phyloP scores from a whole-genome alignment of 1,140 invertebrate genomes.

The Zaprionus ghesquierei region DNA sequence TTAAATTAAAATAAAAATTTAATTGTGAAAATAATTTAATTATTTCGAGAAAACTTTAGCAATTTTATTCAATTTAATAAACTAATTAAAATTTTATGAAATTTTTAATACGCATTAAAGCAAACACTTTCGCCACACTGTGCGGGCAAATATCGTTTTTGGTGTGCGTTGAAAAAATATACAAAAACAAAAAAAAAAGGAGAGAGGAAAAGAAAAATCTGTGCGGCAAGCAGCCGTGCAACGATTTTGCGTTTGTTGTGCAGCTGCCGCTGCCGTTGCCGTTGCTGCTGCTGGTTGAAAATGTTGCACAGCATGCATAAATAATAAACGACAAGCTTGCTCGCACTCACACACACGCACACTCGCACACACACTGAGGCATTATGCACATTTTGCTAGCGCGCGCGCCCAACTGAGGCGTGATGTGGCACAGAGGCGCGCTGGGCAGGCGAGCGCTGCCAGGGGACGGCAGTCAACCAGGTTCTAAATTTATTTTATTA shows the following conservation, averaged over 20 bases:
- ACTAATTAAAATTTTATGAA: no score
- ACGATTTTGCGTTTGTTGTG: constrained; percentile 73
- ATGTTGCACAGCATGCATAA: constrained; percentile 80
- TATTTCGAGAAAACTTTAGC: no score
- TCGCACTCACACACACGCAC: constrained; percentile 13
- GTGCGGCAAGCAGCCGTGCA: constrained; percentile 63
- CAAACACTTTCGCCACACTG: constrained; percentile 19
- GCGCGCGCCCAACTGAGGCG: constrained; percentile 63
- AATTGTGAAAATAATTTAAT: no score
- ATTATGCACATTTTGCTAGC: constrained; percentile 72
- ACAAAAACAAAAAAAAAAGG: constrained; percentile 18
- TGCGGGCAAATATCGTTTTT: constrained; percentile 23
- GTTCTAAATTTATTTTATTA: constrained; percentile 81
- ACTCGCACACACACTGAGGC: constrained; percentile 32
- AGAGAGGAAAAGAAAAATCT: constrained; percentile 47
- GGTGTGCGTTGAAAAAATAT: constrained; percentile 15
- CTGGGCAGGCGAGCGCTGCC: background rate
- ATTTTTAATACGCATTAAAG: background rate
- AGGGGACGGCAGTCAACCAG: constrained; percentile 50
- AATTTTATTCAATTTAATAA: no score
- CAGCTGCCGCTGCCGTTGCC: constrained; percentile 48
- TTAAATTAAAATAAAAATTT: background rate
- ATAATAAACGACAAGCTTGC: constrained; percentile 71
- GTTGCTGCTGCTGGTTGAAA: constrained; percentile 62
- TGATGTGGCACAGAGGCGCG: constrained; percentile 20